A percentile compares a stretch with the other conserved stretches of the same genome.
phyloP scores from a whole-genome alignment of 92 coral and sea anemone species.

The Zoanthus gigantus region DNA sequence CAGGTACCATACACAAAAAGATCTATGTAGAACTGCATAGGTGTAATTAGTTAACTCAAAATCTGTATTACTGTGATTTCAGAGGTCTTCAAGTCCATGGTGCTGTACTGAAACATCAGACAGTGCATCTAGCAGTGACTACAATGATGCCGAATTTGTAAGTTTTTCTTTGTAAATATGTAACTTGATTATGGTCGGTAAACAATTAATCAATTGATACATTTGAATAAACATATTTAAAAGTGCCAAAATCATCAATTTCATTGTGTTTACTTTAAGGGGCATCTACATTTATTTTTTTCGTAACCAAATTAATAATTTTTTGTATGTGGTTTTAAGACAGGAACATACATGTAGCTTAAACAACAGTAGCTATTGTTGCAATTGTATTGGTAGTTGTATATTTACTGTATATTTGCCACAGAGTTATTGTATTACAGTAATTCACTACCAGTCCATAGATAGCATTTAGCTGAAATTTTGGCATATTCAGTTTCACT shows the following conservation, averaged over 20 bases:
- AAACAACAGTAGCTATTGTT: not conserved
- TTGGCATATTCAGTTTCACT: not conserved
- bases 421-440: not conserved
- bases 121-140: constrained; percentile 21
- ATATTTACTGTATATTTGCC: not conserved
- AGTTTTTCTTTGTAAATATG: constrained; percentile 29
- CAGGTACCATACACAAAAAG: constrained; percentile 13
- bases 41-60: not conserved
- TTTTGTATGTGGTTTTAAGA: not conserved
- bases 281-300: not conserved
- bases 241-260: not conserved
- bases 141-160: constrained; percentile 1
- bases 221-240: constrained; percentile 11
- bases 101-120: constrained; percentile 7
- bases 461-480: not conserved
- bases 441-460: not conserved
- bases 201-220: not conserved
- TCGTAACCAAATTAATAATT: not conserved
- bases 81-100: constrained; percentile 5
- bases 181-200: constrained; percentile 10
- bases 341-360: not conserved
- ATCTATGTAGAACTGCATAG: not conserved
- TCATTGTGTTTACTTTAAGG: not conserved
- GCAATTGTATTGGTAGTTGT: not conserved
- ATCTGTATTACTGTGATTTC: constrained; percentile 13